A percentile compares a stretch with the other conserved stretches of the same genome.
Conservation (phyloP, 2,797 vertebrate species). For the Chloroceryle amazona region DNA sequence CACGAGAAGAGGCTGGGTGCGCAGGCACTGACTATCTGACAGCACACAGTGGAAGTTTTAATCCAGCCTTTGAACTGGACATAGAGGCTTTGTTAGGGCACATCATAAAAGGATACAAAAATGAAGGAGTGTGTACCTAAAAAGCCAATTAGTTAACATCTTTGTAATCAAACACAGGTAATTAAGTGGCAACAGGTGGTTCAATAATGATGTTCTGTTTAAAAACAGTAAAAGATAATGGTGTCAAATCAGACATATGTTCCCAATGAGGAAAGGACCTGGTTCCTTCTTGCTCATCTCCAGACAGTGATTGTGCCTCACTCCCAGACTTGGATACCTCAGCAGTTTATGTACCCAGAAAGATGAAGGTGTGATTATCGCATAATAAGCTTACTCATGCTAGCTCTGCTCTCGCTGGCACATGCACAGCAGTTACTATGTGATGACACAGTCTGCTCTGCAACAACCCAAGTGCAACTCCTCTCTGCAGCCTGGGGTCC, state of each 20-base stretch:
- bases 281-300: conserved; percentile 6
- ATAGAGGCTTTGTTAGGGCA: neutral
- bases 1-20: neutral
- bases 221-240: conserved; percentile 38
- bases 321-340: conserved; percentile 44
- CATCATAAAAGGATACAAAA: neutral
- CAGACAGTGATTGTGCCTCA: conserved; percentile 30
- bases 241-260: conserved; percentile 22
- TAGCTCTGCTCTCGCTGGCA: conserved; percentile 63
- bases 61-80: neutral
- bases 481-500: neutral
- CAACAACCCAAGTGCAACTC: conserved; percentile 19
- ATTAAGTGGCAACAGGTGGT: conserved; percentile 41
- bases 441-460: conserved; percentile 13
- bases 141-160: neutral
- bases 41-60: neutral
- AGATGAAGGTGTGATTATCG: conserved; percentile 67
- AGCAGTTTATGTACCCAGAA: conserved; percentile 66
- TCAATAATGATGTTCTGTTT: conserved; percentile 37
- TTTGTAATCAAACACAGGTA: conserved; percentile 42
- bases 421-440: conserved; percentile 60
- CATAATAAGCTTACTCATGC: conserved; percentile 72
- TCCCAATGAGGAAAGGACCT: conserved; percentile 9
- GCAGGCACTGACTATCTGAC: neutral
- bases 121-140: neutral